Base-by-base conservation (phyloP, 2,888 invertebrate genomes). In the Cabera pusaria region DNA sequence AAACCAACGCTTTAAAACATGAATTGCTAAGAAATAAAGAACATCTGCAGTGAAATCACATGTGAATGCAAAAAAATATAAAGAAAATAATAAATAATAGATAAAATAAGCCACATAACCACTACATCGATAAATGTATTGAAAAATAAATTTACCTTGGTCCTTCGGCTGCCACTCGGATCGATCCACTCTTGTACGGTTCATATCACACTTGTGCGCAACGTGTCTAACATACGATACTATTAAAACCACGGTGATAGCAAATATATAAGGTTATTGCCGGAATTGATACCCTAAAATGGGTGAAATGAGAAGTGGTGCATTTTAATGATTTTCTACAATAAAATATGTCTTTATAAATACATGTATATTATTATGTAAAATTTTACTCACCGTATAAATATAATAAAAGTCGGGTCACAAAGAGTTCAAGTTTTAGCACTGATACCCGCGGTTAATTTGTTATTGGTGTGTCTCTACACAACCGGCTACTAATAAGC, bases 1-100 rank as follows among this genome's bases (percentile, higher is more conserved):
- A 37, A 47, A 29, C 12, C 14, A 41, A 41, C 42, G 37, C 27
- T 61, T 62, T 25, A 44, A 68, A 77, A 79, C 78, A 85, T 84
- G 84, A 83, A 83, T 78, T 77, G 78, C 80, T 76, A 77, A 72
- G 68, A 73, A 75, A 73, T n/a, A 76, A 36, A 42, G 25, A 31
- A 78, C 72, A 75, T 76, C 76, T 81, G 86, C 84, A 83, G 88
- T 87, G 88, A 88, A 87, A 87, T 88, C 88, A 88, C 88, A 88
- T 88, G 88, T 88, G 87, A 88, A 87, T 87, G 87, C 85, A 84
- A 84, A 78, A 72, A 70, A 76, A n/a, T n/a, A 73, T 23, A 72
- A 64, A 56, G 40, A 64, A 76, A 71, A 76, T 71, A 78, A 80
- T 73, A 80, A 80, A 85, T 79, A 83, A 81, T 82, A 83, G 61